Evolutionary conservation across 2,113 vertebrate species (phyloP).

Genomic region (Agelaius tricolor): DNA sequence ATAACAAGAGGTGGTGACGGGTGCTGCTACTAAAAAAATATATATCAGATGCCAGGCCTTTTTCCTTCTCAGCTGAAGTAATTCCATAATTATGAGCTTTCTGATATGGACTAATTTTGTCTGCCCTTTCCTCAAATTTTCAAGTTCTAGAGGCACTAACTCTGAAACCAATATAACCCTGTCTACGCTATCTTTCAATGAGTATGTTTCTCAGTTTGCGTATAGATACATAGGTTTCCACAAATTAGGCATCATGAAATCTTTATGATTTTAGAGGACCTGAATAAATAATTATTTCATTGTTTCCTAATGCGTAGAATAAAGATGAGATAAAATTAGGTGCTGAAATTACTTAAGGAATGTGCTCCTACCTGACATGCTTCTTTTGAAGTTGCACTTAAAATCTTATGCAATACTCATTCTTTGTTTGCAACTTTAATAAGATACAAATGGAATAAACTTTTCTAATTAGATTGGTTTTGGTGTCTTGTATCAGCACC

Average conservation of each 20-base stretch:
- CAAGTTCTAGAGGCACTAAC: neutral
- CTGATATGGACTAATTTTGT: neutral
- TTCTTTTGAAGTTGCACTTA: neutral
- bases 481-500: neutral
- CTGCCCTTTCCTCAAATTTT: neutral
- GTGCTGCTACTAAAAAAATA: neutral
- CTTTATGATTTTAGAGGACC: neutral
- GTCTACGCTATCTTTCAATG: neutral
- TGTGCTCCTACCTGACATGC: neutral
- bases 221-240: neutral
- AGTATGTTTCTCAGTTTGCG: neutral
- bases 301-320: neutral
- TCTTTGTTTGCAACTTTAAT: neutral
- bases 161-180: neutral
- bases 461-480: neutral
- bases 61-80: neutral
- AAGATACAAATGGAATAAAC: neutral
- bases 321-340: neutral
- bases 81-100: constrained; percentile 32
- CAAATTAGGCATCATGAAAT: neutral
- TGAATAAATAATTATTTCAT: neutral
- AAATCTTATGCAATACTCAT: neutral
- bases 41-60: neutral
- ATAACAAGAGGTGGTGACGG: neutral
- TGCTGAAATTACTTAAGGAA: neutral